Conservation (phyloP, 2,888 invertebrate genomes). For the Nomada ferruginata region DNA sequence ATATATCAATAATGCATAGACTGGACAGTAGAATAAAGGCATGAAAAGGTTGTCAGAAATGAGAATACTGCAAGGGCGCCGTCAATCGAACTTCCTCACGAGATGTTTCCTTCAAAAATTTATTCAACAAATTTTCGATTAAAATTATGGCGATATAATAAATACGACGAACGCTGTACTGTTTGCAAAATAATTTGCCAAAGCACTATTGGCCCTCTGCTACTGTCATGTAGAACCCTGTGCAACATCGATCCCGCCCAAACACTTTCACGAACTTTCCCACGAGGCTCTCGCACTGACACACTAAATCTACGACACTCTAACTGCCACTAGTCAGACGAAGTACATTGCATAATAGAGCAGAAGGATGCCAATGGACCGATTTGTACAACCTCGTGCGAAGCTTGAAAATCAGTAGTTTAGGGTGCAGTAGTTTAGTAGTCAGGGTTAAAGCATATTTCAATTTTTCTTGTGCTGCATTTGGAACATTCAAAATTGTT, state of each 20-base stretch:
- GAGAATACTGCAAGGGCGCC: too few relatives aligned
- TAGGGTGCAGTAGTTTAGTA: too few relatives aligned
- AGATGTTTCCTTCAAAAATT: too few relatives aligned
- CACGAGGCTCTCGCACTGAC: conserved; percentile 42
- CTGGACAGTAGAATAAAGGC: too few relatives aligned
- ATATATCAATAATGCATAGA: too few relatives aligned
- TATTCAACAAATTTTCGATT: too few relatives aligned
- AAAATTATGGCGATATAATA: conserved; percentile 27
- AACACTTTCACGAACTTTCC: conserved; percentile 49
- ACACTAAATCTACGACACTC: not conserved
- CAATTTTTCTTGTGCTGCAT: not conserved
- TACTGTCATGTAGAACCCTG: conserved; percentile 46
- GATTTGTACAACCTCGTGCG: not conserved
- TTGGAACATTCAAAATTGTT: not conserved
- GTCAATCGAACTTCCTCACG: too few relatives aligned
- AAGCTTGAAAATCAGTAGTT: not conserved
- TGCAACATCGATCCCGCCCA: conserved; percentile 46
- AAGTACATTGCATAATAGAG: conserved; percentile 3
- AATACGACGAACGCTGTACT: conserved; percentile 35
- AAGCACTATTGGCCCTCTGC: conserved; percentile 32
- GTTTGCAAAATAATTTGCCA: conserved; percentile 55
- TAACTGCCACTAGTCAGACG: not conserved
- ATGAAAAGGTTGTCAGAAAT: too few relatives aligned
- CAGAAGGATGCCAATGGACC: conserved; percentile 6
- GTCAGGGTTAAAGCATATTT: not conserved